Evolutionary conservation across 2,888 invertebrate species (phyloP).

Genomic region (Pammene fasciana): DNA sequence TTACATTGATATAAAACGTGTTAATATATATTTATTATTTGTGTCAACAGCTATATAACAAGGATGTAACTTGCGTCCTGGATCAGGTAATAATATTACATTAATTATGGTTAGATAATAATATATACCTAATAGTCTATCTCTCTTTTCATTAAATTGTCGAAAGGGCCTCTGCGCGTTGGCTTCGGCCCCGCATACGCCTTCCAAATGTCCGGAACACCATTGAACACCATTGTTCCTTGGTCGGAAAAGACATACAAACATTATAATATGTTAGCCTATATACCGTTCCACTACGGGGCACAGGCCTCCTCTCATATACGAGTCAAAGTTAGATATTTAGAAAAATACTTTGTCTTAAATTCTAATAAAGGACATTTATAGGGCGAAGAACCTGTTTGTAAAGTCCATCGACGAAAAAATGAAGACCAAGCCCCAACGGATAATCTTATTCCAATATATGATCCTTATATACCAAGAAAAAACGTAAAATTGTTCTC

Average conservation of each 20-base stretch:
- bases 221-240: too few relatives aligned
- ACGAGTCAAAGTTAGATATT: too few relatives aligned
- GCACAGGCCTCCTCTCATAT: too few relatives aligned
- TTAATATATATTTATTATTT: neutral
- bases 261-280: too few relatives aligned
- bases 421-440: slow-evolving; percentile 48
- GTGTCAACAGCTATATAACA: slow-evolving; percentile 63
- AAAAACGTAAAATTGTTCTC: slow-evolving; percentile 58
- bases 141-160: too few relatives aligned
- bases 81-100: slow-evolving; percentile 59
- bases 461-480: slow-evolving; percentile 73
- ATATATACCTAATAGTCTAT: too few relatives aligned
- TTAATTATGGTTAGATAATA: neutral
- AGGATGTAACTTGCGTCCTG: slow-evolving; percentile 66
- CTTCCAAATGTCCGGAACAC: too few relatives aligned
- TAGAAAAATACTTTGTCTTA: too few relatives aligned
- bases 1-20: neutral
- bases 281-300: too few relatives aligned
- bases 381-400: slow-evolving; percentile 51
- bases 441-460: slow-evolving; percentile 57
- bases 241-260: too few relatives aligned
- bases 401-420: slow-evolving; percentile 48
- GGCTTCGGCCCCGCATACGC: too few relatives aligned
- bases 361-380: slow-evolving; percentile 27
- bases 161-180: too few relatives aligned